Evolutionary conservation across 2,113 vertebrate genomes (phyloP), one percentile per base, ranked within the genome.

Genomic region (Nansenia antarctica): DNA sequence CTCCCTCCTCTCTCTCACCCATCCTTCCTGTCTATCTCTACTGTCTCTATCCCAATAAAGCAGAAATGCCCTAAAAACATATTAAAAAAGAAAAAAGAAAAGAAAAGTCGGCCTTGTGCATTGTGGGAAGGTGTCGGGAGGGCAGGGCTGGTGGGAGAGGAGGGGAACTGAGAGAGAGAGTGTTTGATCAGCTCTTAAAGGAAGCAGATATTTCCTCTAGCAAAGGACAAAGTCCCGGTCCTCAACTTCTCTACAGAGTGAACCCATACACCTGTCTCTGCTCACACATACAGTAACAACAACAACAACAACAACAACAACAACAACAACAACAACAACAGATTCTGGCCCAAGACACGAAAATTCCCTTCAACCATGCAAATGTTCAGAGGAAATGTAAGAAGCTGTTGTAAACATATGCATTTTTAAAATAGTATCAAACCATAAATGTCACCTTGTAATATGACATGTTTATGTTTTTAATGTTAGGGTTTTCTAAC

Each of bases 171-270:
- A 62, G 58, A 74, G 74, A 82, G 66, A 60, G 62, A 85, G 81
- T 55, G 53, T 91, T 92, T 91, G 81, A 92, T 90, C 86, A 85
- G 77, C 69, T 83, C 1, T 55, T 81, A 67, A 72, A 84, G 89
- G 87, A 91, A 92, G 85, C 83, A 86, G 87, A 82, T 84, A 87
- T 91, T 92, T 92, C 86, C 89, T 90, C 83, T 62, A 42, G 57
- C 68, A 55, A 47, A 76, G 62, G 65, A 78, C 62, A 70, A 67
- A 22, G 3, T 67, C 39, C 62, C 57, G 29, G 52, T 42, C 14
- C 59, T 22, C 26, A 29, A 54, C 54, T 55, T 26, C 18, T 69
- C 67, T 72, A 67, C 1, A 57, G 5, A 4, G 39, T 3, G 8
- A 67, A 49, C 29, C 47, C 59, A n/a, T 34, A 57, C 39, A 70